Conservation (phyloP, 2,113 vertebrate species). For the Cinclus mexicanus region DNA sequence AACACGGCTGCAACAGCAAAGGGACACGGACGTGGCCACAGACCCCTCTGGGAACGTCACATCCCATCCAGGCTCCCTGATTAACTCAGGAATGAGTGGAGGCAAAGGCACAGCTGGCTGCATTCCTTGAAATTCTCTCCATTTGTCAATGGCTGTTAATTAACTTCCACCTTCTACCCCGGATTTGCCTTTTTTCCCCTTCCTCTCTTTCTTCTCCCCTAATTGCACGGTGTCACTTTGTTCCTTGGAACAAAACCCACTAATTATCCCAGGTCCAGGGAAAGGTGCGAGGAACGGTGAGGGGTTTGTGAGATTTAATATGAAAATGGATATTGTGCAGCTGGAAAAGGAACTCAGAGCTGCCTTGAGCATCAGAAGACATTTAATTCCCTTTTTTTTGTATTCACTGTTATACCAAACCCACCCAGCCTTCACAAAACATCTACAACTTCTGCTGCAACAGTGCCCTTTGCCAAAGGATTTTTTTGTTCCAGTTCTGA, state of each 20-base stretch:
- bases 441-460: not conserved
- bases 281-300: not conserved
- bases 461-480: not conserved
- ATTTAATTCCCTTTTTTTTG: not conserved
- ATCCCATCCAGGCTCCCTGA: rapidly evolving
- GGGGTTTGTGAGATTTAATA: not conserved
- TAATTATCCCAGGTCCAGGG: not conserved
- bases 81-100: not conserved
- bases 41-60: rapidly evolving
- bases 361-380: not conserved
- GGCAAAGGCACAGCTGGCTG: not conserved
- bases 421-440: not conserved
- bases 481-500: not conserved
- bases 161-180: slow-evolving; percentile 10
- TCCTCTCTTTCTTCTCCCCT: not conserved
- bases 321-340: slow-evolving; percentile 17
- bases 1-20: slow-evolving; percentile 84
- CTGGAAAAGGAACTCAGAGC: not conserved
- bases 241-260: not conserved
- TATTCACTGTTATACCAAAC: not conserved
- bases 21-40: rapidly evolving
- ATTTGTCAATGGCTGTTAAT: not conserved
- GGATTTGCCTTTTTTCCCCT: not conserved
- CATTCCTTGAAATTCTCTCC: not conserved
- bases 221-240: not conserved